Conservation (phyloP, 1,140 invertebrate genomes). For the Bursaphelenchus mucronatus region DNA sequence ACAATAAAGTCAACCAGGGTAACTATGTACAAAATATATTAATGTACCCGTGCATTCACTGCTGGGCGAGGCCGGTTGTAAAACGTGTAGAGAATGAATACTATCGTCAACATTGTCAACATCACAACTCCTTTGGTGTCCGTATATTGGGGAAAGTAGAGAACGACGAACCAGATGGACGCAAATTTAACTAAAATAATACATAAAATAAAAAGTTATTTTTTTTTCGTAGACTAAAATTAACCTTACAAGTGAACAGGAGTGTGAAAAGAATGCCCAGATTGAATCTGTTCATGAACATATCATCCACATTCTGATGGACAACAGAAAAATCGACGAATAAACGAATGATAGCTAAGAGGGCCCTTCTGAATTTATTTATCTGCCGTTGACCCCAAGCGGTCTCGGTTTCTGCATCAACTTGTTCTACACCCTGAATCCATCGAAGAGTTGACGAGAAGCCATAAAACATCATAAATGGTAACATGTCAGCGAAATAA, state of each 20-base stretch:
- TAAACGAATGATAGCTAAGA: slow-evolving; percentile 16
- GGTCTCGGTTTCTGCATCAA: not conserved
- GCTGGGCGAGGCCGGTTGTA: slow-evolving; percentile 9
- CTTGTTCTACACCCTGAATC: slow-evolving; percentile 20
- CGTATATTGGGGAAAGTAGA: slow-evolving; percentile 1
- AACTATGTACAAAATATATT: too few relatives aligned
- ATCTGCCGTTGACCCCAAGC: slow-evolving; percentile 9
- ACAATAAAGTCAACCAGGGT: too few relatives aligned
- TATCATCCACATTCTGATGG: slow-evolving; percentile 25
- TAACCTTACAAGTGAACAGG: slow-evolving; percentile 29
- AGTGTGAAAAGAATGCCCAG: slow-evolving; percentile 20
- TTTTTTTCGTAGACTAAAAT: not conserved
- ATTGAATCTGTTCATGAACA: slow-evolving; percentile 30
- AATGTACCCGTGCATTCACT: too few relatives aligned
- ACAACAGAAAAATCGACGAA: slow-evolving; percentile 26
- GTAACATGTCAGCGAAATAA: slow-evolving; percentile 31
- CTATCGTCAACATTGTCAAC: slow-evolving; percentile 7
- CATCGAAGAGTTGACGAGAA: slow-evolving; percentile 11
- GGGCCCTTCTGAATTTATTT: slow-evolving; percentile 23
- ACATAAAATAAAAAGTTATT: not conserved
- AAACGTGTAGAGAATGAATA: slow-evolving; percentile 18
- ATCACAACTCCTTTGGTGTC: slow-evolving; percentile 9
- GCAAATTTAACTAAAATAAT: slow-evolving; percentile 9
- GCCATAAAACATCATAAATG: slow-evolving; percentile 26
- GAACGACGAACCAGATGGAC: slow-evolving; percentile 7